Evolutionary conservation across 2,888 invertebrate genomes (phyloP).

Genomic region (Neoaliturus tenellus): DNA sequence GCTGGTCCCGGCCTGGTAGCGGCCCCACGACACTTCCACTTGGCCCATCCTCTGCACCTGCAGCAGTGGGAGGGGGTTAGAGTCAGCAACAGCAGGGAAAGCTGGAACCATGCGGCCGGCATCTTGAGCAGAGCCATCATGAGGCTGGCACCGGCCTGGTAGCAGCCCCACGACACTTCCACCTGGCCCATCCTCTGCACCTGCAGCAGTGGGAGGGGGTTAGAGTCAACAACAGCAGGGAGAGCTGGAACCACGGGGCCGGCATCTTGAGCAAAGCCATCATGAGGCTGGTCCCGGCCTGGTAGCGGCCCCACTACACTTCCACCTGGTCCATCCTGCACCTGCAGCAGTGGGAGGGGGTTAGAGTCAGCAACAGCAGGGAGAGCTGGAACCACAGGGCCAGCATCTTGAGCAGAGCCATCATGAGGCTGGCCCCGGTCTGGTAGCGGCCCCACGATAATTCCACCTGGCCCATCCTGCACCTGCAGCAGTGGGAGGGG

Average conservation of each 20-base stretch:
- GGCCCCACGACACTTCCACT: no score
- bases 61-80: conserved; percentile 80
- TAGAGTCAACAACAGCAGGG: conserved; percentile 79
- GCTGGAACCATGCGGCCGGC: conserved; percentile 79
- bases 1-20: no score
- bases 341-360: conserved; percentile 80
- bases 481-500: conserved; percentile 80
- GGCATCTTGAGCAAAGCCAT: conserved; percentile 78
- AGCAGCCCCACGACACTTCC: conserved; percentile 75
- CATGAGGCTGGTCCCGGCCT: conserved; percentile 74
- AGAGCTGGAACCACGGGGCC: conserved; percentile 79
- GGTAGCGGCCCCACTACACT: conserved; percentile 75
- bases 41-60: no score
- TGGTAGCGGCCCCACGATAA: conserved; percentile 76
- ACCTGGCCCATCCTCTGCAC: no score
- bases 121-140: conserved; percentile 77
- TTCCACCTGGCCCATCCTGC: no score
- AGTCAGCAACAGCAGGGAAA: conserved; percentile 79
- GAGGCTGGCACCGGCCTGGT: conserved; percentile 76
- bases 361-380: conserved; percentile 79
- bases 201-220: conserved; percentile 79
- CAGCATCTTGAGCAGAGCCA: conserved; percentile 77
- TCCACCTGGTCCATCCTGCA: no score
- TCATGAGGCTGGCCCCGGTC: conserved; percentile 74
- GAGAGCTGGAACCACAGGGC: conserved; percentile 79